A percentile compares a stretch with the other conserved stretches of the same genome.
Conservation (phyloP, 2,113 vertebrate species). For the Enhydra lutris region DNA sequence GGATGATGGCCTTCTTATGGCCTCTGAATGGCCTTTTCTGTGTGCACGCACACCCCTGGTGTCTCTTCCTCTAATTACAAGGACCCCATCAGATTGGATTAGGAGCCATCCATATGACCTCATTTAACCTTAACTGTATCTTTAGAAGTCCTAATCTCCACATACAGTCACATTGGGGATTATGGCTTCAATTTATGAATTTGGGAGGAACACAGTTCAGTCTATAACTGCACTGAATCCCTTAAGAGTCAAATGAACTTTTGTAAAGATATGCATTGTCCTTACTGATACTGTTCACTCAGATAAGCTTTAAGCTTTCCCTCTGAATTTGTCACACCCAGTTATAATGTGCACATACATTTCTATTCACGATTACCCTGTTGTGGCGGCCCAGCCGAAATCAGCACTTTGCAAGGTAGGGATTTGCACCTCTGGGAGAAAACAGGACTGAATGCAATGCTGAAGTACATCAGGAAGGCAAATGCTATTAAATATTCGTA, state of each 20-base stretch:
- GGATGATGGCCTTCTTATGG: background rate
- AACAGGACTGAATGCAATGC: background rate
- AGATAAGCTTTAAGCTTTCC: conserved; percentile 30
- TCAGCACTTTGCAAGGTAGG: conserved; percentile 37
- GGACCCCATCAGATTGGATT: background rate
- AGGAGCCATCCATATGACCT: background rate
- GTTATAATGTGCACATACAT: background rate
- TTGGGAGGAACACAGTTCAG: background rate
- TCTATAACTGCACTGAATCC: background rate
- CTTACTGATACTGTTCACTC: conserved; percentile 46
- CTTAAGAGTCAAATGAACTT: conserved; percentile 41
- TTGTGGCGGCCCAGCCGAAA: conserved; percentile 40
- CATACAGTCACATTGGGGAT: background rate
- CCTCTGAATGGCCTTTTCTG: background rate
- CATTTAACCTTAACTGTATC: background rate
- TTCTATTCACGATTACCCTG: background rate
- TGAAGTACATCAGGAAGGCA: background rate
- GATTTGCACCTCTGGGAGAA: background rate
- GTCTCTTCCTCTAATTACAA: background rate
- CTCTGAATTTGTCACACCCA: conserved; percentile 18
- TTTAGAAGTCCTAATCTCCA: background rate
- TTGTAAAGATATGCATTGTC: background rate
- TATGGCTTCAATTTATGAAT: background rate
- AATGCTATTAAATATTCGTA: conserved; percentile 1
- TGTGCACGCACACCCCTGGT: accelerated